Evolutionary conservation across 1,140 invertebrate genomes (phyloP).

Genomic region (Trissolcus basalis): DNA sequence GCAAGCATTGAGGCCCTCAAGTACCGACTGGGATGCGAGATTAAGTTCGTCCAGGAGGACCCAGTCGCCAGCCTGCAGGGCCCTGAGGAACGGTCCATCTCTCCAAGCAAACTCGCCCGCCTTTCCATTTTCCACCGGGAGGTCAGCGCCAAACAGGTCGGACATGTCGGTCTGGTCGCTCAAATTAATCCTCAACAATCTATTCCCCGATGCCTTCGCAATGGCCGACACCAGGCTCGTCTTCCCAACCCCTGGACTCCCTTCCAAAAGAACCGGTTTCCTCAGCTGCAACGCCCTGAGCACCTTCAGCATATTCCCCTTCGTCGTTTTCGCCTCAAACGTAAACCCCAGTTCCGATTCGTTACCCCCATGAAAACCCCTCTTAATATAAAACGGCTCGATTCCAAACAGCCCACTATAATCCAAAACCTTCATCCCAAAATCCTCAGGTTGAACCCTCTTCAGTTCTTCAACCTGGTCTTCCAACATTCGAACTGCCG

Average conservation of each 20-base stretch:
- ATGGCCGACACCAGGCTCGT: slow-evolving; percentile 96
- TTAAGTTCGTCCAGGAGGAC: slow-evolving; percentile 99
- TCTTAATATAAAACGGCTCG: slow-evolving; percentile 82
- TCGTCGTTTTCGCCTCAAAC: slow-evolving; percentile 90
- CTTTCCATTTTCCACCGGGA: slow-evolving; percentile 92
- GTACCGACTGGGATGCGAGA: slow-evolving; percentile 97
- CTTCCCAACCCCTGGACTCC: slow-evolving; percentile 98
- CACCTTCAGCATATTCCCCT: slow-evolving; percentile 88
- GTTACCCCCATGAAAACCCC: no score
- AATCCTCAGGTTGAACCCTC: slow-evolving; percentile 23
- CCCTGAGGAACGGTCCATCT: slow-evolving; percentile 95
- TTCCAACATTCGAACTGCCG: slow-evolving; percentile 76
- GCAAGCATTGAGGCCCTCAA: slow-evolving; percentile 98
- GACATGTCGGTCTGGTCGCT: slow-evolving; percentile 99
- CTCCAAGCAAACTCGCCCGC: slow-evolving; percentile 95
- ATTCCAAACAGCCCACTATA: slow-evolving; percentile 79
- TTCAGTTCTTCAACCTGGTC: slow-evolving; percentile 71
- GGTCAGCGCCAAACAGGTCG: slow-evolving; percentile 98
- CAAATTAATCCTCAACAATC: slow-evolving; percentile 94
- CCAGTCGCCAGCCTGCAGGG: slow-evolving; percentile 95
- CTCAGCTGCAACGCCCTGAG: slow-evolving; percentile 91
- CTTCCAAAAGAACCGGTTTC: slow-evolving; percentile 96
- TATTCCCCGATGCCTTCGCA: slow-evolving; percentile 88
- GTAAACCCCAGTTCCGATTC: no score
- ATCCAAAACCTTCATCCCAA: slow-evolving; percentile 2